These are phyloP conservation scores for Acholoe squamosa DNA, from an alignment of 2,888 invertebrate species.

Conservation along the genomic window DNA sequence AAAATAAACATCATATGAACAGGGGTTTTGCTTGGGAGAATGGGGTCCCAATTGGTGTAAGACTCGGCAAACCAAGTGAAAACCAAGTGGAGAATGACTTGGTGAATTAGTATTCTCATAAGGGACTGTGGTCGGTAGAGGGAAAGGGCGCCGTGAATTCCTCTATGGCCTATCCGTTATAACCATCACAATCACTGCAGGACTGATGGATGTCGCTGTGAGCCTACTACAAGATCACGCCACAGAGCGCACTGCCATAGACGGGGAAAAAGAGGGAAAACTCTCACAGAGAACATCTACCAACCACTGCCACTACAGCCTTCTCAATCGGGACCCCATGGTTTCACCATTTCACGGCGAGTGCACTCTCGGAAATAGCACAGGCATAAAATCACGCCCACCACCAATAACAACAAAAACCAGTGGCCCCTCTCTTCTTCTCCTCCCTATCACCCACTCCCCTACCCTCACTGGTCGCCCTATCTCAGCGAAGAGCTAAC, in stretches of 20 bases:
- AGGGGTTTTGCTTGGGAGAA: background rate
- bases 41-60: background rate
- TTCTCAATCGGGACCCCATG: background rate
- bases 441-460: background rate
- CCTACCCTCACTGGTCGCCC: background rate
- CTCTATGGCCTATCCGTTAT: slow-evolving; percentile 12
- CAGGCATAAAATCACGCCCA: background rate
- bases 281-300: background rate
- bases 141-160: slow-evolving; percentile 3
- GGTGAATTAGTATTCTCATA: background rate
- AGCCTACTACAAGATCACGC: slow-evolving; percentile 1
- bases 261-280: background rate
- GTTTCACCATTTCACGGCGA: background rate
- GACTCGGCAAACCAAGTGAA: background rate
- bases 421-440: background rate
- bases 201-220: background rate
- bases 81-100: background rate
- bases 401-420: background rate
- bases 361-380: slow-evolving; percentile 2
- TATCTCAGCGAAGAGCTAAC: background rate
- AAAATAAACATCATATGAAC: slow-evolving; percentile 9
- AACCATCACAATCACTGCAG: background rate
- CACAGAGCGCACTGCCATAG: background rate
- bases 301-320: background rate
- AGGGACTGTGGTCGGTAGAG: background rate